Evolutionary conservation across 2,888 invertebrate genomes (phyloP).

Genomic region (Cryptocephalus primarius): DNA sequence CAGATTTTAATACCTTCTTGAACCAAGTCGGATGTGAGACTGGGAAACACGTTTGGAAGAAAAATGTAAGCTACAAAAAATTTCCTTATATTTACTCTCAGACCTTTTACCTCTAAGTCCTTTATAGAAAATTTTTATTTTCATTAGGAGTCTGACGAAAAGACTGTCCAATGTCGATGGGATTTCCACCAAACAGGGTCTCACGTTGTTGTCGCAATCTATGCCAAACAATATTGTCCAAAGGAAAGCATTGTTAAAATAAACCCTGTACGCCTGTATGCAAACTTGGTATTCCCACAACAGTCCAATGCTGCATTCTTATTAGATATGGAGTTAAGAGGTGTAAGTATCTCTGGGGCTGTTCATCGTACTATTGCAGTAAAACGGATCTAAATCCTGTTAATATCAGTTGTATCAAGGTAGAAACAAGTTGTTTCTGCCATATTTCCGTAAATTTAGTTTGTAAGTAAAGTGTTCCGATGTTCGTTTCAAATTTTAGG

Average conservation of each 20-base stretch:
- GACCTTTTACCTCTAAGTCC: too few species aligned
- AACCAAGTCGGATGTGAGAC: constrained; percentile 81
- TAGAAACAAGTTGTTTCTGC: too few species aligned
- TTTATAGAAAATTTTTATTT: not conserved
- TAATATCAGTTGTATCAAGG: too few species aligned
- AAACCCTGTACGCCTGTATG: constrained; percentile 71
- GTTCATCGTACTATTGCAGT: not conserved
- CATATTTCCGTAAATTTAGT: not conserved
- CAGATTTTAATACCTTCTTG: constrained; percentile 87
- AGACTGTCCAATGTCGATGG: constrained; percentile 58
- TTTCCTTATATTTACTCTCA: too few species aligned
- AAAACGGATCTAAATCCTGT: too few species aligned
- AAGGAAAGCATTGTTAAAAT: constrained; percentile 61
- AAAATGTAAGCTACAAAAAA: constrained; percentile 48
- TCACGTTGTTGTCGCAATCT: constrained; percentile 76
- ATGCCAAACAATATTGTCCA: constrained; percentile 83
- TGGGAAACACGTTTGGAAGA: constrained; percentile 80
- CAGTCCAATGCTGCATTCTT: constrained; percentile 60
- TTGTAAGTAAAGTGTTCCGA: not conserved
- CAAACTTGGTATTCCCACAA: constrained; percentile 67
- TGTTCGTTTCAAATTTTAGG: constrained; percentile 42
- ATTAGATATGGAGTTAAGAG: constrained; percentile 68
- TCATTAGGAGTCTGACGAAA: constrained; percentile 40
- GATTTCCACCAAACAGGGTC: constrained; percentile 94
- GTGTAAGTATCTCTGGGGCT: constrained; percentile 47